Conservation (phyloP, 2,797 vertebrate genomes). For the Acanthurus lineatus region DNA sequence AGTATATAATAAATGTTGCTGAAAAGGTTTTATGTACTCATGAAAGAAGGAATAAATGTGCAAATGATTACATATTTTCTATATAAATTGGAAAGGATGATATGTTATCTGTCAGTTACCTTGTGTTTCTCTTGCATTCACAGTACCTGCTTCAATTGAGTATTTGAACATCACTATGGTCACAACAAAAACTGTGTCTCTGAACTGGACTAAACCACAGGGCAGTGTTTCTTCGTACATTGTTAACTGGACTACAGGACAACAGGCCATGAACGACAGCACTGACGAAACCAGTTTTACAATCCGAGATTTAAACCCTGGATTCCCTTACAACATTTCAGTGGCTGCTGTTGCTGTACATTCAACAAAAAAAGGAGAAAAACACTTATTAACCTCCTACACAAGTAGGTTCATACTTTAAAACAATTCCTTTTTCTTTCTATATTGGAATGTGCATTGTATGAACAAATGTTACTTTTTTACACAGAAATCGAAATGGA, state of each 20-base stretch:
- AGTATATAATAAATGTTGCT: neutral
- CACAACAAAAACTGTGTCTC: constrained; percentile 49
- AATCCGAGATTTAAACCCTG: constrained; percentile 47
- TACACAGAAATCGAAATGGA: neutral
- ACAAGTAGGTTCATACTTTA: constrained; percentile 57
- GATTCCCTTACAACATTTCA: constrained; percentile 49
- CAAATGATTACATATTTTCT: neutral
- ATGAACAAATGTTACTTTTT: too few species aligned
- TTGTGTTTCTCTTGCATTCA: constrained; percentile 22
- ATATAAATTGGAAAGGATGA: neutral
- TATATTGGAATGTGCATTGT: too few species aligned
- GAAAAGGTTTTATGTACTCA: too few species aligned
- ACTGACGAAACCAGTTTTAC: neutral
- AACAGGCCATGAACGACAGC: rapidly evolving
- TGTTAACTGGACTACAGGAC: constrained; percentile 31
- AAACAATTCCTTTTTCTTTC: too few species aligned
- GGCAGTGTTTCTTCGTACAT: constrained; percentile 32
- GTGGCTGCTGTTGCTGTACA: constrained; percentile 47
- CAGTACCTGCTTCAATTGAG: constrained; percentile 52
- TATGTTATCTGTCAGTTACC: neutral
- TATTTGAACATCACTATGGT: neutral
- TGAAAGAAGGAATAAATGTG: neutral
- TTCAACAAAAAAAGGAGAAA: constrained; percentile 19
- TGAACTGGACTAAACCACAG: constrained; percentile 52
- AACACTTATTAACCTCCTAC: neutral